These are phyloP conservation scores for Taenioides sp. DNA, from an alignment of 2,797 vertebrate species.

Conservation along the genomic window DNA sequence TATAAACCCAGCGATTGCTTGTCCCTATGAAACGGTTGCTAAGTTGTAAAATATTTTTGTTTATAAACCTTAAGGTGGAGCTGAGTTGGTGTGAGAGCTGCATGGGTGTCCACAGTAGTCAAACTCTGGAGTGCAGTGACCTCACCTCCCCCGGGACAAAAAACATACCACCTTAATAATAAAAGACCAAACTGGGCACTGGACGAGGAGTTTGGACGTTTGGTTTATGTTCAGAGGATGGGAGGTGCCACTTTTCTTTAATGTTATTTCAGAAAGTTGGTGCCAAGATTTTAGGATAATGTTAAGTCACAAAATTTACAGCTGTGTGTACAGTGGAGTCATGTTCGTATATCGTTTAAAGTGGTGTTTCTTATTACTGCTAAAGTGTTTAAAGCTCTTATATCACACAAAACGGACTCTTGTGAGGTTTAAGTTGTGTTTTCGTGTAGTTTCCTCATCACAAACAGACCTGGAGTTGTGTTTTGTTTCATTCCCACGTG, in stretches of 20 bases:
- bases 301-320: not conserved
- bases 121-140: slow-evolving; percentile 31
- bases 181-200: slow-evolving; percentile 5
- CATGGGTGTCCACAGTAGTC: slow-evolving; percentile 13
- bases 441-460: no score
- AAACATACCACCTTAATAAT: slow-evolving; percentile 41
- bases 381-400: no score
- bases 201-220: slow-evolving; percentile 16
- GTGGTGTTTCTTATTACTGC: no score
- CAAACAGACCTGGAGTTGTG: no score
- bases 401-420: no score
- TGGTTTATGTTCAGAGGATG: not conserved
- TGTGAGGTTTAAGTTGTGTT: no score
- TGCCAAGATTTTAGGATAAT: not conserved
- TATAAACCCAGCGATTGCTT: not conserved
- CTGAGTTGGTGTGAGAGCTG: not conserved
- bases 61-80: not conserved
- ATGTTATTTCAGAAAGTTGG: not conserved
- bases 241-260: not conserved
- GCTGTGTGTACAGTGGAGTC: not conserved
- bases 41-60: not conserved
- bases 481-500: no score
- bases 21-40: not conserved
- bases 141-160: slow-evolving; percentile 35
- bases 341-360: not conserved